Conservation (phyloP, 2,888 invertebrate species). For the Synanthedon vespiformis region DNA sequence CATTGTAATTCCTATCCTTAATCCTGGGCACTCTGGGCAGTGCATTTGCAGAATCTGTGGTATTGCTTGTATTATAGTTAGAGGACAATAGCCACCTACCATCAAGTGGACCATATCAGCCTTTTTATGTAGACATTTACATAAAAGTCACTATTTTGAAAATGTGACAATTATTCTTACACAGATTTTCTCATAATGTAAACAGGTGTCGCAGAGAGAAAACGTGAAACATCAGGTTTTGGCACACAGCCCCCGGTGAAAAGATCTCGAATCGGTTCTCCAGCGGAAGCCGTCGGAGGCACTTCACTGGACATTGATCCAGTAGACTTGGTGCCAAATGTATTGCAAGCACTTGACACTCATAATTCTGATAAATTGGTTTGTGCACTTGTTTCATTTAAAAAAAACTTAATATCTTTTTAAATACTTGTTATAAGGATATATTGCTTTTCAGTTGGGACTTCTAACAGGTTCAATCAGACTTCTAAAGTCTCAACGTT, state of each 20-base stretch:
- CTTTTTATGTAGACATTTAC: background rate
- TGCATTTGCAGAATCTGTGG: no score
- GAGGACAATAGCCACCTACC: no score
- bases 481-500: conserved; percentile 79
- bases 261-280: conserved; percentile 52
- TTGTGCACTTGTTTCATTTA: conserved; percentile 8
- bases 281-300: conserved; percentile 52
- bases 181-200: background rate
- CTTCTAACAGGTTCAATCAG: conserved; percentile 91
- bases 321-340: conserved; percentile 79
- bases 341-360: conserved; percentile 80
- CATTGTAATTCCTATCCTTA: no score
- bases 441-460: conserved; percentile 65
- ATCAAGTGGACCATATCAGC: background rate
- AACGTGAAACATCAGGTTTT: conserved; percentile 75
- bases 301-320: conserved; percentile 84
- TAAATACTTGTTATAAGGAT: background rate
- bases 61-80: no score
- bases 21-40: no score
- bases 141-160: background rate
- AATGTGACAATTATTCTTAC: background rate
- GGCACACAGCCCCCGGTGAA: conserved; percentile 69
- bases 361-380: conserved; percentile 85
- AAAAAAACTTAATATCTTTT: background rate
- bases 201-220: conserved; percentile 72